Conservation (phyloP, 2,797 vertebrate species). For the Cossypha dichroa region DNA sequence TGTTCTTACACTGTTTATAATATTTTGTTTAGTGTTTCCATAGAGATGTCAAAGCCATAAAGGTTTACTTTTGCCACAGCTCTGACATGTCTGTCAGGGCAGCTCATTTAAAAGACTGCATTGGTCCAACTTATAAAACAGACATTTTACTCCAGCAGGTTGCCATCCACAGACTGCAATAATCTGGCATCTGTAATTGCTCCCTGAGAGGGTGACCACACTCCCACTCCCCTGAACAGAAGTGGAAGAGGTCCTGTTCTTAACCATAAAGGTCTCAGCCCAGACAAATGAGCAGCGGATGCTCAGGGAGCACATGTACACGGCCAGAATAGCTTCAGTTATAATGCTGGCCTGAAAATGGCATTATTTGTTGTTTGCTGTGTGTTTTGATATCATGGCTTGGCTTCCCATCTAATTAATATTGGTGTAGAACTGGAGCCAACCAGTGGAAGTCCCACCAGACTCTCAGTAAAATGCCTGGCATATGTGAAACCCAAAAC, state of each 20-base stretch:
- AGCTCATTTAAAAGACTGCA: background rate
- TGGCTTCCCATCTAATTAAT: background rate
- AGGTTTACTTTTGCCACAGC: background rate
- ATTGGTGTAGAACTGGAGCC: background rate
- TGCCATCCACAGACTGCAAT: background rate
- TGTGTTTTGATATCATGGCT: background rate
- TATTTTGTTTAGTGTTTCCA: background rate
- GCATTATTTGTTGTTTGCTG: background rate
- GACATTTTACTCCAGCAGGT: background rate
- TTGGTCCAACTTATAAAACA: background rate
- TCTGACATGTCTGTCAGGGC: background rate
- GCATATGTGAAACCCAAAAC: background rate
- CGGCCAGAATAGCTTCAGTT: background rate
- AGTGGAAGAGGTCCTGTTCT: background rate
- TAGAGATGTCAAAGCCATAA: background rate
- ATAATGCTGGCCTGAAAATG: background rate
- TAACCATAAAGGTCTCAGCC: background rate
- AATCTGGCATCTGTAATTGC: slow-evolving; percentile 2
- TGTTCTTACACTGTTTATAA: background rate
- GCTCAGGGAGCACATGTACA: background rate
- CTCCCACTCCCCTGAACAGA: background rate
- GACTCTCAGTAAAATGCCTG: background rate
- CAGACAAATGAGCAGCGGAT: background rate
- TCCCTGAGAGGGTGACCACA: background rate
- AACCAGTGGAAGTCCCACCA: background rate